These are phyloP conservation scores for Lutjanus argentimaculatus DNA, from an alignment of 2,797 vertebrate species.

Conservation along the genomic window DNA sequence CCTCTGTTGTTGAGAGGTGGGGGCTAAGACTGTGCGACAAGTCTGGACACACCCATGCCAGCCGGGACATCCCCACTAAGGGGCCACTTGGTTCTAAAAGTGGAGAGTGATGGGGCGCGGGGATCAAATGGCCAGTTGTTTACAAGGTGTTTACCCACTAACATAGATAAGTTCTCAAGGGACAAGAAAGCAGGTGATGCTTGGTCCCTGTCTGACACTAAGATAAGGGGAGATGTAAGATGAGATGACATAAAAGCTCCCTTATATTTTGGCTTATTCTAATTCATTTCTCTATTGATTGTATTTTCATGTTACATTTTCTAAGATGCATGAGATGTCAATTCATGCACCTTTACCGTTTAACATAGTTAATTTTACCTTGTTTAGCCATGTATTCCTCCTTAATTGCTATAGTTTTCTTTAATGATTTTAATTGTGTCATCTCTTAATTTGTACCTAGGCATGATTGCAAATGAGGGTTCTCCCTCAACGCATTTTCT, in stretches of 20 bases:
- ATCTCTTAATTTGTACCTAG: too few relatives aligned
- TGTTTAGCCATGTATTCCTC: too few relatives aligned
- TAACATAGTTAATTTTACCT: too few relatives aligned
- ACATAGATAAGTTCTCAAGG: constrained; percentile 69
- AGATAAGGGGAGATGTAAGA: constrained; percentile 35
- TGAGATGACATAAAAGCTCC: constrained; percentile 2
- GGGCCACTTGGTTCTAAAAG: constrained; percentile 80
- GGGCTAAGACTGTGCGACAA: constrained; percentile 59
- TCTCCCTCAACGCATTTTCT: too few relatives aligned
- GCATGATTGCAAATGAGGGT: too few relatives aligned
- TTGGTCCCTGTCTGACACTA: constrained; percentile 55
- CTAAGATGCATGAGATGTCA: too few relatives aligned
- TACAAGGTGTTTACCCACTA: constrained; percentile 78
- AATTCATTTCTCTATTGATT: not conserved
- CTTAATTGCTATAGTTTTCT: too few relatives aligned
- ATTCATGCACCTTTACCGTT: too few relatives aligned
- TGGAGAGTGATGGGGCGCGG: constrained; percentile 62
- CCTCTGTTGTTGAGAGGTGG: constrained; percentile 50
- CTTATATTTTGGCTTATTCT: not conserved
- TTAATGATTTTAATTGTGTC: too few relatives aligned
- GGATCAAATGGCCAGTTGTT: constrained; percentile 81
- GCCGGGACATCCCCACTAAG: constrained; percentile 77
- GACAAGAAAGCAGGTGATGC: constrained; percentile 65
- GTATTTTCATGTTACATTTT: too few relatives aligned
- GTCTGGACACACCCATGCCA: constrained; percentile 79